Evolutionary conservation across 2,113 vertebrate genomes (phyloP), one percentile per base, ranked within the genome.

Genomic region (Chaetura pelagica): DNA sequence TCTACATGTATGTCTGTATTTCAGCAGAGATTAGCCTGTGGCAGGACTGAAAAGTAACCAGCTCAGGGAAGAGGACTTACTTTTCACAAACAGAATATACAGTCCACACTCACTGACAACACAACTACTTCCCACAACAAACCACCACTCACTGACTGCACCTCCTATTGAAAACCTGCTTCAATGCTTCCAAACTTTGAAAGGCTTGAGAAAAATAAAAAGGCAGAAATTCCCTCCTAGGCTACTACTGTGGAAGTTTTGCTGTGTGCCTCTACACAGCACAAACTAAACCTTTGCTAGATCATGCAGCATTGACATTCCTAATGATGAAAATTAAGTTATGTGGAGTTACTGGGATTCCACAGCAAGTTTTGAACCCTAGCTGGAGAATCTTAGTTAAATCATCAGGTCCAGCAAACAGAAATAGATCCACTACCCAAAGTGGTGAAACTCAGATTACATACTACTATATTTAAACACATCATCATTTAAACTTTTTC

Each of bases 401-500:
- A 92, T 42, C 54, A 81, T 49, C 90, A 84, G 72, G 78, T 92
- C 86, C 80, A 92, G 85, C 88, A 89, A 78, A 84, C 72, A 90
- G 80, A 89, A 93, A 95, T 76, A 95, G 86, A 63, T 93, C 64
- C 64, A 84, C 91, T 93, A 95, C 69, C 86, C 62, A 58, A 89
- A 95, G 85, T 32, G 49, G 64, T 84, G 35, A 59, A 90, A 90
- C 88, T 96, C 83, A 62, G 88, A 96, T 96, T 93, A 95, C 92
- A 88, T 5, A 84, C 40, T 78, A 79, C 85, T 84, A 89, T 90
- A 94, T 95, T 96, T 96, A 95, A 92, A 78, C 44, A 92, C 35
- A 73, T 40, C 79, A 93, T 74, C 52, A 89, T 86, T 96, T 84
- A 32, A 92, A 86, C 84, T 11, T 84, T 91, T 62, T 79, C 48